Conservation (phyloP, 1,140 invertebrate species). For the Drosophila arawakana region DNA sequence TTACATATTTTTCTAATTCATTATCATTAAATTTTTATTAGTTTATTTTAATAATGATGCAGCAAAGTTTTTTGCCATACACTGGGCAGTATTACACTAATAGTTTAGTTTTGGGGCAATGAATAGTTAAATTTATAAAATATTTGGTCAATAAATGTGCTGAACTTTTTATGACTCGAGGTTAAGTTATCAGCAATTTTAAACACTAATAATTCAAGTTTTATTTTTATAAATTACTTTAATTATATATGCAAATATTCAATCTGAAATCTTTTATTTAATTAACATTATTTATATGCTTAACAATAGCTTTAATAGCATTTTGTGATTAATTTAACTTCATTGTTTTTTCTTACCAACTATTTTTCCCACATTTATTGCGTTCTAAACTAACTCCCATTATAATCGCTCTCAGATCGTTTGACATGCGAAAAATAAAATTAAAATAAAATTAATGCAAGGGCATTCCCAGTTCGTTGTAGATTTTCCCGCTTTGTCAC, state of each 20-base stretch:
- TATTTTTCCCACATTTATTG: slow-evolving; percentile 38
- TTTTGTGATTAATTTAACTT: slow-evolving; percentile 6
- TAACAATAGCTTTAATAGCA: slow-evolving; percentile 16
- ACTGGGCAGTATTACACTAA: slow-evolving; percentile 5
- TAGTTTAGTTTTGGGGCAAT: neutral
- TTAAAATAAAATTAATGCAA: slow-evolving; percentile 21
- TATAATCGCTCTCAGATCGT: slow-evolving; percentile 8
- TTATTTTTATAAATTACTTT: neutral
- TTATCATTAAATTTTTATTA: slow-evolving; percentile 6
- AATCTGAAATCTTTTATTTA: slow-evolving; percentile 9
- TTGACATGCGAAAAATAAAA: neutral
- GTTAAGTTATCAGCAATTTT: neutral
- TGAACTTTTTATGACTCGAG: neutral
- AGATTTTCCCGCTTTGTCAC: slow-evolving; percentile 24
- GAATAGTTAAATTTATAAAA: neutral
- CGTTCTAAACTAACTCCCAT: slow-evolving; percentile 25
- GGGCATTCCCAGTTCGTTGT: slow-evolving; percentile 52
- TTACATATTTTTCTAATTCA: neutral
- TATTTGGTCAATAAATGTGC: neutral
- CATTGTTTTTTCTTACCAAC: slow-evolving; percentile 30
- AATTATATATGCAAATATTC: slow-evolving; percentile 2
- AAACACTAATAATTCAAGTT: neutral
- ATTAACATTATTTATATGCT: slow-evolving; percentile 23
- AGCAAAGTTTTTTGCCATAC: slow-evolving; percentile 10
- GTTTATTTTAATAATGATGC: slow-evolving; percentile 20